Conservation (phyloP, 2,113 vertebrate species). For the Poeciliopsis occidentalis region DNA sequence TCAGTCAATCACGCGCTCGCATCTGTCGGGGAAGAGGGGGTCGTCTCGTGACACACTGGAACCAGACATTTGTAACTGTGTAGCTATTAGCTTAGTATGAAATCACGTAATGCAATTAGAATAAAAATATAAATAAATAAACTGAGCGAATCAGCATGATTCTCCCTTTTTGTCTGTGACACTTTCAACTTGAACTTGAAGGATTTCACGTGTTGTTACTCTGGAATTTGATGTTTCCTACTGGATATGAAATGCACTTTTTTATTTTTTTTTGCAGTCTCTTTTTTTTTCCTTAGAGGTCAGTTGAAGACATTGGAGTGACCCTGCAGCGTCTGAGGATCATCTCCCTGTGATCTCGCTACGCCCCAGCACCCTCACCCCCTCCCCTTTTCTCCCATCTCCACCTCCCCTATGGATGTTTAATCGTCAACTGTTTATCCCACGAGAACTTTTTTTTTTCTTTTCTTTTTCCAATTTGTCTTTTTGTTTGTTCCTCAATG, state of each 20-base stretch:
- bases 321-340: conserved; percentile 35
- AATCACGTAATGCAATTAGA: not conserved
- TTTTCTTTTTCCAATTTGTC: conserved; percentile 54
- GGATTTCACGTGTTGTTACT: too few relatives aligned
- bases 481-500: conserved; percentile 55
- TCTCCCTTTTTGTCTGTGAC: too few relatives aligned
- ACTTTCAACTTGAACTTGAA: too few relatives aligned
- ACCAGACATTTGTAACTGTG: not conserved
- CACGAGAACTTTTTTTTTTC: conserved; percentile 73
- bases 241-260: not conserved
- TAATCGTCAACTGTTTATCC: conserved; percentile 76
- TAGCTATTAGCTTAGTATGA: not conserved
- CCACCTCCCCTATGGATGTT: conserved; percentile 44
- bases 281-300: conserved; percentile 38
- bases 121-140: not conserved
- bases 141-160: too few relatives aligned
- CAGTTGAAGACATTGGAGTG: conserved; percentile 48
- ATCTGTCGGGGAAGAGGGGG: not conserved
- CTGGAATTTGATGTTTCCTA: not conserved
- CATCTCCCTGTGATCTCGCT: conserved; percentile 68
- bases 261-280: conserved; percentile 2
- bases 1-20: conserved; percentile 74
- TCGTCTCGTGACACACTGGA: not conserved
- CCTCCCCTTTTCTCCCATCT: conserved; percentile 10
- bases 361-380: conserved; percentile 63